Evolutionary conservation across 2,888 invertebrate genomes (phyloP), one percentile per base, ranked within the genome.

Genomic region (Cephus nigrinus): DNA sequence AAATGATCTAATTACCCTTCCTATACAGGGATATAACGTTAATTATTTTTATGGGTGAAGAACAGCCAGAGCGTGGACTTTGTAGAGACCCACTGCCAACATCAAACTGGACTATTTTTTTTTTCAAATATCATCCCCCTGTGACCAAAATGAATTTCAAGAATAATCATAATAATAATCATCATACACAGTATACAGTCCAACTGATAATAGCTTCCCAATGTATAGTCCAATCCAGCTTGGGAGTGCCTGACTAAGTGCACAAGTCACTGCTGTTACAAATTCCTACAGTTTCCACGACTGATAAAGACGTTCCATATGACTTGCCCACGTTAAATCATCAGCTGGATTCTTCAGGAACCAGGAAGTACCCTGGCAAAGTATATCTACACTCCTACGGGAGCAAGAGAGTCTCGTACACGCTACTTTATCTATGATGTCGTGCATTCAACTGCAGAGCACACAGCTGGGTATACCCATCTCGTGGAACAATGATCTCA

Each of bases 401-500:
- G 55, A 9, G 15, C 55, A 23, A 55, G 23, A 55, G 55, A 55
- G 55, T 55, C 15, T 55, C 55, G 55, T 55, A 55, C 9, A 55
- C 23, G 55, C 55, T 23, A 55, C 23, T 55, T 55, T 55, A 23
- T 55, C 55, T 55, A 55, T 23, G 55, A 55, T 9, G 55, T 55
- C 55, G 55, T 55, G 55, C 23, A 55, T 23, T 55, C 55, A 55
- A 23, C 23, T 55, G 23, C 23, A 23, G 23, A 23, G 55, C 55
- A 11, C 32, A 71, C 71, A 81, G 78, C 82, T 82, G 69, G 82
- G 74, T 72, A 76, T 77, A 76, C 78, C 78, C 81, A 76, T 82
- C 82, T 76, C 76, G 78, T 79, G 79, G 81, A 87, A 87, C 87
- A 89, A 88, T 86, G 87, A 87, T 87, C 86, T 88, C 86, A 86